Conservation (phyloP, 2,113 vertebrate genomes). For the Centropus unirufus region DNA sequence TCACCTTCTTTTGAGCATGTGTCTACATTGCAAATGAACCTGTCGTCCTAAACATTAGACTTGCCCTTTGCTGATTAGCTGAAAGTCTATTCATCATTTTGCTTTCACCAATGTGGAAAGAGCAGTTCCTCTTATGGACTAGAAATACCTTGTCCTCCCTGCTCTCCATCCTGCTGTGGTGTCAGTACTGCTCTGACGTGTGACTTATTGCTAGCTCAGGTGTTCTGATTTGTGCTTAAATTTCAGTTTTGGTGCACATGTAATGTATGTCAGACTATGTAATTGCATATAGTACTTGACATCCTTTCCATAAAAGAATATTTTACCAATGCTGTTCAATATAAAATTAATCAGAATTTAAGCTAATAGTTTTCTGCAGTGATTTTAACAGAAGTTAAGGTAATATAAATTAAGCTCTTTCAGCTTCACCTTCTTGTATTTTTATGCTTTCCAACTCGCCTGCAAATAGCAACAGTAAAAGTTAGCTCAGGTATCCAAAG, state of each 20-base stretch:
- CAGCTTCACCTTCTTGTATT: neutral
- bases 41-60: neutral
- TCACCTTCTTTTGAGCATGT: neutral
- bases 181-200: neutral
- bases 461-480: neutral
- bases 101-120: neutral
- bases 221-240: neutral
- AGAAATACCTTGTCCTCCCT: neutral
- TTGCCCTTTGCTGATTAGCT: neutral
- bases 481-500: neutral
- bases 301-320: neutral
- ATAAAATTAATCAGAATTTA: neutral
- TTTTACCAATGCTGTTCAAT: neutral
- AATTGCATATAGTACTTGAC: neutral
- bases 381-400: neutral
- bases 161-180: neutral
- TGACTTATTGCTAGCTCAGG: neutral
- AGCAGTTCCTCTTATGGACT: neutral
- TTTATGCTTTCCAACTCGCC: neutral
- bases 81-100: neutral
- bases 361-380: neutral
- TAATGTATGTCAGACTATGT: neutral
- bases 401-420: neutral
- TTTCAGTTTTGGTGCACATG: neutral
- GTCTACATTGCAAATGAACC: neutral